Evolutionary conservation across 2,888 invertebrate genomes (phyloP).

Genomic region (Dusona sp.): DNA sequence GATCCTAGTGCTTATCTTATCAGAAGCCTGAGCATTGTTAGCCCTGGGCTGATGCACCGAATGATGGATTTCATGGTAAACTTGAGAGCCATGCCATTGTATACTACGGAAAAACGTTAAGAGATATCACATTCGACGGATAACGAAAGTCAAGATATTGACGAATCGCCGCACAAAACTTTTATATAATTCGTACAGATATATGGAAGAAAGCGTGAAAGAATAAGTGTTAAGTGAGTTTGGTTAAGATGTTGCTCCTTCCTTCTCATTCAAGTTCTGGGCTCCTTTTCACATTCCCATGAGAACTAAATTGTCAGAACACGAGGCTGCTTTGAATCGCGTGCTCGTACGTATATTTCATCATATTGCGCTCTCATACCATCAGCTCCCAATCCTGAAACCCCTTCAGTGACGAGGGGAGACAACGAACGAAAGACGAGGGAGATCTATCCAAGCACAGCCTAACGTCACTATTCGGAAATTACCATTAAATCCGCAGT

Average conservation of each 20-base stretch:
- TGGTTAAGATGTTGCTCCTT: neutral
- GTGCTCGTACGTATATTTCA: conserved; percentile 47
- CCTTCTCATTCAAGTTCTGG: conserved; percentile 6
- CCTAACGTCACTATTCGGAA: conserved; percentile 76
- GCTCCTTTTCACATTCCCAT: conserved; percentile 39
- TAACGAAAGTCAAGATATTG: conserved; percentile 48
- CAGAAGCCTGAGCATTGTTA: conserved; percentile 34
- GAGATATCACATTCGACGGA: conserved; percentile 53
- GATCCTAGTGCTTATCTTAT: conserved; percentile 54
- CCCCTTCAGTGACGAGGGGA: conserved; percentile 4
- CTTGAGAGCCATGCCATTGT: conserved; percentile 26
- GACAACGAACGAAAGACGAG: neutral
- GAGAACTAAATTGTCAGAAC: conserved; percentile 54
- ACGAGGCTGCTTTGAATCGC: conserved; percentile 58
- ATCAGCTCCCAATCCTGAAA: conserved; percentile 3
- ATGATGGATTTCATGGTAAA: conserved; percentile 64
- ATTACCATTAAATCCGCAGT: conserved; percentile 77
- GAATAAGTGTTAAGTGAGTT: conserved; percentile 13
- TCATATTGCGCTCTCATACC: conserved; percentile 44
- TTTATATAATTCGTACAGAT: neutral
- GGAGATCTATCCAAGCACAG: conserved; percentile 73
- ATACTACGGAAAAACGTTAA: conserved; percentile 10
- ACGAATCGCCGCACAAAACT: conserved; percentile 25
- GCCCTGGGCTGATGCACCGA: conserved; percentile 44
- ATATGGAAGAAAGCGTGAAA: neutral